Base-by-base conservation (phyloP, 1,140 invertebrate species). In the Bombyx mori region DNA sequence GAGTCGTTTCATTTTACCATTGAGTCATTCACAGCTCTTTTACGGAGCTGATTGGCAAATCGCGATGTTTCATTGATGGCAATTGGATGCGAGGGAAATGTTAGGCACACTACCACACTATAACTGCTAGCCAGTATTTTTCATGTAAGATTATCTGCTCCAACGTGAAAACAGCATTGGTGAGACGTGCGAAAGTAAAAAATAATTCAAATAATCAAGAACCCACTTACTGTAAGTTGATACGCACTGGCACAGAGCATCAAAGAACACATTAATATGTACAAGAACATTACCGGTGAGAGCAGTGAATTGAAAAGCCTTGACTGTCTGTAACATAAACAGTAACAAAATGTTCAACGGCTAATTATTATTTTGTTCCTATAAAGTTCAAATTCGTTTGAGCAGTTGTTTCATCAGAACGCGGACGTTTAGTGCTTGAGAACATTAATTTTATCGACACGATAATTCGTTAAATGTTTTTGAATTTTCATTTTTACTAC, bases 251-350 rank as follows among this genome's bases (percentile, higher is more conserved):
- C 74, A 54, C 82, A 86, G 7, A 86, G 65, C 75, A 82, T 75
- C 22, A 82, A 44, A 0, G 82, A 77, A 53, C 80, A 82, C 63
- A 81, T 77, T 3, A 83, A 67, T 8, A 86, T 69, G 52, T 86
- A 86, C 22, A 81, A 57, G 55, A 83, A 83, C 75, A 86, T 81
- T 7, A 86, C 75, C 1, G 82, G 82, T 7, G 82, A 86, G 3
- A 83, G 60, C 50, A 86, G 60, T 0, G 80, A 82, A 52, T 83
- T 76, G 55, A 83, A 82, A 43, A 81, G 55, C 61, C 68, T 77
- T n/a, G 72, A 73, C 62, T 86, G 67, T 55, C 82, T 86, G 74
- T 56, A 85, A 78, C 61, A 72, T 61, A 61, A 54, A 60, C 8
- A 54, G 8, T 35, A 35, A 35, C 1, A 49, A 8, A 12, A 51